Base-by-base conservation (phyloP, 2,113 vertebrate species). In the Pogona vitticeps region DNA sequence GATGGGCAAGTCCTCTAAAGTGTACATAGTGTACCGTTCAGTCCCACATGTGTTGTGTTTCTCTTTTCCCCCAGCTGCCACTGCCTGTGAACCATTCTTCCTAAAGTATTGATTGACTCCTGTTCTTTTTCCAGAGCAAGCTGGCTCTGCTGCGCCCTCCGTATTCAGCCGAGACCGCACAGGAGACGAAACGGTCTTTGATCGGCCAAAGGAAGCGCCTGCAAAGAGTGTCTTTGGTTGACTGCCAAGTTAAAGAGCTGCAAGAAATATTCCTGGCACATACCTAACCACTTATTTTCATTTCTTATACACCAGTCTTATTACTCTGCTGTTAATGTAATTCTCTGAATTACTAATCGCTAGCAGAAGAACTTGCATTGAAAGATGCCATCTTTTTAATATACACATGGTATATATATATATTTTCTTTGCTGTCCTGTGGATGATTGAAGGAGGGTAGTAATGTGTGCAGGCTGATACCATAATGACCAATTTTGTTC, bases 141-240 rank as follows among this genome's bases (percentile, higher is more conserved):
- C 97, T 87, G 98, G 99, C 1, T 95, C 95, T 5, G 96, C 94
- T 2, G 98, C 99, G 58, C 98, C 99, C 0, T 99, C 99, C 0
- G 89, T 99, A 70, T 99, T 99, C 95, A 98, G 98, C 86, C 91
- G 91, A 0, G 93, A 94, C 80, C 96, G 98, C 89, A 96, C 97
- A 0, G 98, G 98, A 20, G 88, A 89, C 0, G 99, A 99, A 95
- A 99, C 98, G 0, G 97, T 95, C 71, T 96, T 99, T 59, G 95
- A 97, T 42, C 97, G 98, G 65, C 96, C 97, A 0, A 95, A 96
- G 80, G 89, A 91, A 0, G 96, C 94, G 46, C 96, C 97, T 0
- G 92, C 97, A 83, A 97, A 97, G 94, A 99, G 98, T 2, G 96
- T 98, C 85, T 98, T 99, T 89, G 96, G 96, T 92, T 99, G 97